phyloP scores from a whole-genome alignment of 1,140 invertebrate genomes.

The Achatina immaculata region DNA sequence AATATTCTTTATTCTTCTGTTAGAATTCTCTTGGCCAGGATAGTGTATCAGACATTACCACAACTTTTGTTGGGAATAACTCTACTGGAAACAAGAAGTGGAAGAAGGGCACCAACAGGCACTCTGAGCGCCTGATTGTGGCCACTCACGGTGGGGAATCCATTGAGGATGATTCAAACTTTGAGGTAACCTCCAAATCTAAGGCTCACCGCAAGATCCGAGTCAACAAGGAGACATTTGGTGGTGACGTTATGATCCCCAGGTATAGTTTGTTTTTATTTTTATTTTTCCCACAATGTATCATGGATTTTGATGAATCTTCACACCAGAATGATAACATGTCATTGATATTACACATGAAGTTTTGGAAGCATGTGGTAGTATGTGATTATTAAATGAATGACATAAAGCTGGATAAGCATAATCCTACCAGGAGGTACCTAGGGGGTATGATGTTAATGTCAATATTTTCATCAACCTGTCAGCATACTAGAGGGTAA shows the following conservation, averaged over 20 bases:
- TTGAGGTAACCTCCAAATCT: constrained; percentile 71
- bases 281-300: constrained; percentile 9
- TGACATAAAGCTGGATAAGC: no score
- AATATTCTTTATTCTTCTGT: neutral
- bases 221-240: constrained; percentile 67
- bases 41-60: constrained; percentile 17
- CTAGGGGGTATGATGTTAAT: no score
- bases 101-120: constrained; percentile 27
- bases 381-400: no score
- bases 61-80: constrained; percentile 4
- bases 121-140: constrained; percentile 23
- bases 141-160: constrained; percentile 44
- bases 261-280: constrained; percentile 52
- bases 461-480: no score
- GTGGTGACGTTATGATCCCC: constrained; percentile 68
- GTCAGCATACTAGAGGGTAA: no score
- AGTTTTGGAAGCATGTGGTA: no score
- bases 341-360: no score
- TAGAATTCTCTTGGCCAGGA: constrained; percentile 15
- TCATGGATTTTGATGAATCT: neutral
- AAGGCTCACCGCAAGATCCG: constrained; percentile 71
- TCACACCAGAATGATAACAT: no score
- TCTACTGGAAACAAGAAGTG: neutral
- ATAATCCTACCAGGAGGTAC: no score
- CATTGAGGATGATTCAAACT: constrained; percentile 65